These are phyloP conservation scores for Malacoctenus gilli DNA, from an alignment of 2,797 vertebrate species.

Conservation along the genomic window DNA sequence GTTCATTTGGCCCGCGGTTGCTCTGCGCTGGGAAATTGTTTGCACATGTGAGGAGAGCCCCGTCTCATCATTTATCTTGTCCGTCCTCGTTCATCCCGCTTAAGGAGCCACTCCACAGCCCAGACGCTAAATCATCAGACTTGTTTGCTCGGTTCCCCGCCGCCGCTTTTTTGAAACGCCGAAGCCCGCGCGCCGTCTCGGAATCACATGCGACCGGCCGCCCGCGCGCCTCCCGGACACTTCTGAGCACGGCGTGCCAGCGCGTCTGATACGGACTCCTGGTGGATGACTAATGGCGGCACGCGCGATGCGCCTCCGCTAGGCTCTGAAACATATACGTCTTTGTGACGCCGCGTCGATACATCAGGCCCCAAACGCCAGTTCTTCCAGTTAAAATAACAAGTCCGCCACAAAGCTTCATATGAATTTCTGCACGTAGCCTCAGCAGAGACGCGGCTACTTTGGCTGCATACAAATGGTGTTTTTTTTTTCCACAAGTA, in stretches of 20 bases:
- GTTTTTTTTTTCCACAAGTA: no score
- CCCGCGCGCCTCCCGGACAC: conserved; percentile 3
- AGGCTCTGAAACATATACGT: conserved; percentile 7
- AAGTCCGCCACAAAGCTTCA: not conserved
- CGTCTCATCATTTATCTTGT: conserved; percentile 63
- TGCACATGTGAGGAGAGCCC: conserved; percentile 66
- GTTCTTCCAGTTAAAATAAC: not conserved
- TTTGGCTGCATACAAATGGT: not conserved
- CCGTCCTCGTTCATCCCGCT: conserved; percentile 45
- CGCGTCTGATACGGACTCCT: conserved; percentile 11
- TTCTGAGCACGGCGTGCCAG: not conserved
- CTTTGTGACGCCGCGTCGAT: conserved; percentile 3
- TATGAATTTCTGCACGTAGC: not conserved
- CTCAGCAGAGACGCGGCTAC: not conserved
- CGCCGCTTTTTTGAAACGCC: conserved; percentile 9
- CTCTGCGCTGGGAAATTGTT: conserved; percentile 62
- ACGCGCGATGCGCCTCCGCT: conserved; percentile 5
- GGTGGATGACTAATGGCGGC: conserved; percentile 34
- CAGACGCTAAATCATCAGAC: conserved; percentile 37
- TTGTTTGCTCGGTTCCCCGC: conserved; percentile 11
- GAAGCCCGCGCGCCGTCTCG: no score
- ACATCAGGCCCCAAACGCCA: not conserved
- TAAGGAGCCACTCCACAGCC: conserved; percentile 42
- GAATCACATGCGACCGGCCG: not conserved
- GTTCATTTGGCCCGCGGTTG: conserved; percentile 62